Conservation (phyloP, 2,797 vertebrate species). For the Acanthornis magna region DNA sequence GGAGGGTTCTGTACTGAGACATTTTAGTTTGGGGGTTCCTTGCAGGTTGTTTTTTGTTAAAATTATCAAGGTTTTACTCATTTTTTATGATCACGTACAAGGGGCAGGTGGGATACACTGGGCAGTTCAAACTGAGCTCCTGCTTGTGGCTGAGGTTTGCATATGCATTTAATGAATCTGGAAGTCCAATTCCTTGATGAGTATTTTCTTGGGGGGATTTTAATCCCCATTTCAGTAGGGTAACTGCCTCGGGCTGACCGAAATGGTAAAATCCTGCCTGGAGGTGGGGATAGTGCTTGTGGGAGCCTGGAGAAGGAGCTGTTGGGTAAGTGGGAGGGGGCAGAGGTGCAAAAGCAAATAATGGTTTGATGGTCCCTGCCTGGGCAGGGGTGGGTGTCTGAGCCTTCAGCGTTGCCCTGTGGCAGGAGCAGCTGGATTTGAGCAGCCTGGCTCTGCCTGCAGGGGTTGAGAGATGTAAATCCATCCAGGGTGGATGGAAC, state of each 20-base stretch:
- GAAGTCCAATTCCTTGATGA: neutral
- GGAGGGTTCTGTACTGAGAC: neutral
- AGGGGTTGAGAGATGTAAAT: neutral
- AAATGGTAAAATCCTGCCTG: neutral
- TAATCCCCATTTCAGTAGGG: neutral
- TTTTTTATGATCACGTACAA: neutral
- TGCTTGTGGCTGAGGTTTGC: neutral
- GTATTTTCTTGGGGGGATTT: neutral
- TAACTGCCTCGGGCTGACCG: neutral
- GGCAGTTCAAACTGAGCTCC: neutral
- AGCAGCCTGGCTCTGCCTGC: neutral
- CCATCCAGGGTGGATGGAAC: neutral
- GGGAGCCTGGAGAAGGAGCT: neutral
- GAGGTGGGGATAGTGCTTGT: neutral
- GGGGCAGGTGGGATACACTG: neutral
- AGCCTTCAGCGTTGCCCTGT: neutral
- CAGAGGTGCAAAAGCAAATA: neutral
- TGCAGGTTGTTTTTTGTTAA: neutral
- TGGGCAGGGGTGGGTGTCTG: neutral
- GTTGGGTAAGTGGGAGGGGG: neutral
- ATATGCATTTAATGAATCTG: neutral
- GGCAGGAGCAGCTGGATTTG: neutral
- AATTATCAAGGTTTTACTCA: neutral
- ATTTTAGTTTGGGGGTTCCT: fast-evolving
- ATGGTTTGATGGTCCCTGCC: neutral